Conservation (phyloP, 2,113 vertebrate species). For the Leptobrachium leishanense region DNA sequence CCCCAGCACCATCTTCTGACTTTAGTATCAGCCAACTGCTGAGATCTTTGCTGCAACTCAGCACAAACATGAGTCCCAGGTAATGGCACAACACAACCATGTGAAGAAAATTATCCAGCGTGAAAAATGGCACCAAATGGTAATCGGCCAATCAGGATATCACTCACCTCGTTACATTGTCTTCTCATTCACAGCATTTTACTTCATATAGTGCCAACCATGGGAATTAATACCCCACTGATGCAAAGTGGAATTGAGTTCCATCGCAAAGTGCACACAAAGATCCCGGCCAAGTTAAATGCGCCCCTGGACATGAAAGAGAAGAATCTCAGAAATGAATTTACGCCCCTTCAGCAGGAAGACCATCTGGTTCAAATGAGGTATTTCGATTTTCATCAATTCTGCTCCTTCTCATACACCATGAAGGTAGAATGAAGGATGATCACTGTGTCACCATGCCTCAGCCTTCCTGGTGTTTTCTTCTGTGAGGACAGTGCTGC, state of each 20-base stretch:
- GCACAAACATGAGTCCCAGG: slow-evolving; percentile 56
- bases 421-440: no score
- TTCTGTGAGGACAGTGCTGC: no score
- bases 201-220: slow-evolving; percentile 67
- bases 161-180: no score
- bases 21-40: slow-evolving; percentile 53
- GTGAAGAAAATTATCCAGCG: not conserved
- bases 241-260: slow-evolving; percentile 71
- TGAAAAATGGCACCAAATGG: no score
- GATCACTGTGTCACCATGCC: no score
- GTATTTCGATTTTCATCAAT: slow-evolving; percentile 43
- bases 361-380: slow-evolving; percentile 62
- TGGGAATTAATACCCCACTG: slow-evolving; percentile 76
- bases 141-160: no score
- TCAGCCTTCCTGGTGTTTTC: no score
- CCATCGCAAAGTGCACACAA: slow-evolving; percentile 60
- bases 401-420: no score
- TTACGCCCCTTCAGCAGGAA: slow-evolving; percentile 64
- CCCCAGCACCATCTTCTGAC: slow-evolving; percentile 51
- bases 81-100: slow-evolving; percentile 37
- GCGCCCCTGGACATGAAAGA: slow-evolving; percentile 66
- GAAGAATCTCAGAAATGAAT: slow-evolving; percentile 71
- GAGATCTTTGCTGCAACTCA: slow-evolving; percentile 53
- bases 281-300: slow-evolving; percentile 63
- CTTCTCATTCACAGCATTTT: slow-evolving; percentile 59